These are phyloP conservation scores for Brachionus plicatilis DNA, from an alignment of 1,140 invertebrate genomes.

Conservation along the genomic window DNA sequence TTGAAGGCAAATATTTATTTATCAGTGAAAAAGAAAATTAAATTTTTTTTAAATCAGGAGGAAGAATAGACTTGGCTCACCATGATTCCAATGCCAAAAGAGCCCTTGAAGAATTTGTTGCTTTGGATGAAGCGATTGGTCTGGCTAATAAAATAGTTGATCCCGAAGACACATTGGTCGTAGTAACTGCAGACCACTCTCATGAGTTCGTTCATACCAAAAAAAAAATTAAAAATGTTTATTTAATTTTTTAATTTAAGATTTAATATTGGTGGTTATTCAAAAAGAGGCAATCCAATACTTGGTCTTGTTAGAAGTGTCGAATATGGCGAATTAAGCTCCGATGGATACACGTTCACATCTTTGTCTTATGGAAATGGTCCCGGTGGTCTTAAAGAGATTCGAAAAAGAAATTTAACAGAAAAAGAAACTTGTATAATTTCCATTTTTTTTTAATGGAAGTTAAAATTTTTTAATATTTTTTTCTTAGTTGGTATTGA, in stretches of 20 bases:
- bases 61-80: slow-evolving; percentile 75
- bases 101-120: slow-evolving; percentile 71
- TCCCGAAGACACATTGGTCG: slow-evolving; percentile 68
- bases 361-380: slow-evolving; percentile 54
- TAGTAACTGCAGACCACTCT: slow-evolving; percentile 84
- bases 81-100: slow-evolving; percentile 71
- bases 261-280: slow-evolving; percentile 44
- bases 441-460: not conserved
- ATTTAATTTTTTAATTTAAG: not conserved
- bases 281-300: slow-evolving; percentile 43
- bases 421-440: not conserved
- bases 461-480: not conserved
- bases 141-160: not conserved
- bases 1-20: slow-evolving; percentile 66
- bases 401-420: slow-evolving; percentile 11
- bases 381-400: slow-evolving; percentile 43
- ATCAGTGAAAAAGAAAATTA: not conserved
- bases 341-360: slow-evolving; percentile 45
- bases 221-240: not conserved
- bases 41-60: slow-evolving; percentile 58
- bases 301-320: slow-evolving; percentile 42
- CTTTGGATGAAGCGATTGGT: slow-evolving; percentile 66
- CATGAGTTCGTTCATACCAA: slow-evolving; percentile 47
- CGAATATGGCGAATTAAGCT: not conserved
- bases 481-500: slow-evolving; percentile 43